These are phyloP conservation scores for Dichetophora obliterata DNA, from an alignment of 2,888 invertebrate genomes.

Conservation along the genomic window DNA sequence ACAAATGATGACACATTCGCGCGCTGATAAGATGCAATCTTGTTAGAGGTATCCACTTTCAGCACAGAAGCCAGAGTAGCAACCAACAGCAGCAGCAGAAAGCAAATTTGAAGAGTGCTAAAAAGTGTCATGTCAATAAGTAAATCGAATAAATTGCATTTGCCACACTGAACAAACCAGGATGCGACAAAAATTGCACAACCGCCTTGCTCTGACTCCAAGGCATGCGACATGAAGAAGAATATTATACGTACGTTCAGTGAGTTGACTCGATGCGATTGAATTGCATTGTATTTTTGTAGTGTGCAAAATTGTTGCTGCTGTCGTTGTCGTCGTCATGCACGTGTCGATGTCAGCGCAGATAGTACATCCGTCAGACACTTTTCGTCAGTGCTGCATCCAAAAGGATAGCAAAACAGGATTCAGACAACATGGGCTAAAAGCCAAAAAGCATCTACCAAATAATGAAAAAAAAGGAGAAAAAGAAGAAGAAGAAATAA, in stretches of 20 bases:
- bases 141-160: conserved; percentile 32
- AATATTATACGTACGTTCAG: no score
- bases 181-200: background rate
- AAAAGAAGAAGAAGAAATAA: background rate
- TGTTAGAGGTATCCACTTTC: background rate
- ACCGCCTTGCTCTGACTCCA: background rate
- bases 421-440: background rate
- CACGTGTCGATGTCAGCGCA: no score
- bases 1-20: background rate
- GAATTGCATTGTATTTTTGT: no score
- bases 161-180: background rate
- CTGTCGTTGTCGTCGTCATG: background rate
- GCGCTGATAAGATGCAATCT: background rate
- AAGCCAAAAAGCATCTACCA: background rate
- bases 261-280: no score
- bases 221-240: background rate
- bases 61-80: background rate
- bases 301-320: no score
- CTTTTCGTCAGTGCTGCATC: background rate
- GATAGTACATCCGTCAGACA: background rate
- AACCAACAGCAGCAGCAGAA: background rate
- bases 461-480: background rate
- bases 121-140: conserved; percentile 25
- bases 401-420: conserved; percentile 11
- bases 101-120: conserved; percentile 8